A percentile compares a stretch with the other conserved stretches of the same genome.
These are phyloP conservation scores for Arctocebus calabarensis DNA, from an alignment of 2,797 vertebrate species.

Conservation along the genomic window DNA sequence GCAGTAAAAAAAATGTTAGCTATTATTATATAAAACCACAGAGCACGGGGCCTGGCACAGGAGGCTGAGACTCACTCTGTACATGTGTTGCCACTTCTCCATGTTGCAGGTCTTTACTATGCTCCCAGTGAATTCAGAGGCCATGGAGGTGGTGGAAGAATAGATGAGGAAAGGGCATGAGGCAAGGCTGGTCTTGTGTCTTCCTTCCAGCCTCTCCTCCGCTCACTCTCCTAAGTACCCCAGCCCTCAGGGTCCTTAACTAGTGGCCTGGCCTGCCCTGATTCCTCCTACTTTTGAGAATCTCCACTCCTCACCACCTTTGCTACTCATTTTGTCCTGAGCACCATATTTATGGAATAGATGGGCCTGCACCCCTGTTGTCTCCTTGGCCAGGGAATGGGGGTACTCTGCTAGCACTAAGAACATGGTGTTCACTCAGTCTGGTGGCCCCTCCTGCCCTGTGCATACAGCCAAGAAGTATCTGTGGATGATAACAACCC, in stretches of 20 bases:
- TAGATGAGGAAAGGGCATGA: slow-evolving; percentile 10
- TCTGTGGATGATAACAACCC: slow-evolving; percentile 74
- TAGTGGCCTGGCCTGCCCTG: not conserved
- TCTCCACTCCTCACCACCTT: not conserved
- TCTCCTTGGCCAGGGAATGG: not conserved
- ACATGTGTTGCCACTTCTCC: not conserved
- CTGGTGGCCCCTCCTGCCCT: slow-evolving; percentile 64
- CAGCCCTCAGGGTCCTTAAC: not conserved
- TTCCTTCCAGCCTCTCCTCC: not conserved
- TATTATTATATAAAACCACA: slow-evolving; percentile 72
- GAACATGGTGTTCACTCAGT: slow-evolving; percentile 51
- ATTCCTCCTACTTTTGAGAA: not conserved
- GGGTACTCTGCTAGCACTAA: slow-evolving; percentile 16
- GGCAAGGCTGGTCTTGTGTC: not conserved
- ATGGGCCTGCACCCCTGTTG: not conserved
- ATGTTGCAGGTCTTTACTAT: not conserved
- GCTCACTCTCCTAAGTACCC: not conserved
- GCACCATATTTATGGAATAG: not conserved
- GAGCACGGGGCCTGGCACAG: slow-evolving; percentile 31
- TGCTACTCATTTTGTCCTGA: not conserved
- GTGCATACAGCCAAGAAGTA: slow-evolving; percentile 69
- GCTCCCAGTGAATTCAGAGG: slow-evolving; percentile 44
- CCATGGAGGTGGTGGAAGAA: not conserved
- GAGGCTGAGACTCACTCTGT: slow-evolving; percentile 31
- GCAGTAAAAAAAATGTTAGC: slow-evolving; percentile 29